Conservation (phyloP, 1,140 invertebrate genomes). For the Berghia stephanieae region DNA sequence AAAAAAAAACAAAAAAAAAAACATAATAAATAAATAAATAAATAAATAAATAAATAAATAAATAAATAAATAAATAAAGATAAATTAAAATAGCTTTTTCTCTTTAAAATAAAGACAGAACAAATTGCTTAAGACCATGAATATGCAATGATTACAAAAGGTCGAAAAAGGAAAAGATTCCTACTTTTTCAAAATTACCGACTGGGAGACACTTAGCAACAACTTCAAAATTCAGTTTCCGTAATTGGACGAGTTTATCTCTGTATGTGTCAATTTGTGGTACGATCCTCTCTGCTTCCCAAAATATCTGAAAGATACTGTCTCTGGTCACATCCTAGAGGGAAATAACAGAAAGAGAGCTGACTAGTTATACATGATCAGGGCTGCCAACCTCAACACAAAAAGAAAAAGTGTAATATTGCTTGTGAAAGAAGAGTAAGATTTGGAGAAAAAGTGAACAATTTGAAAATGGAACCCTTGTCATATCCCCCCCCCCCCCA, state of each 20-base stretch:
- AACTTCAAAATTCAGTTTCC: conserved; percentile 73
- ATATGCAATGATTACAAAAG: too few relatives aligned
- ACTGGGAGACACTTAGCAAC: conserved; percentile 57
- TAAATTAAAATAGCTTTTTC: not conserved
- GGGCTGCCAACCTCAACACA: too few relatives aligned
- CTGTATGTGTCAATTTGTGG: conserved; percentile 79
- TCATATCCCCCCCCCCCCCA: too few relatives aligned
- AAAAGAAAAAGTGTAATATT: not conserved
- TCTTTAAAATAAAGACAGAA: too few relatives aligned
- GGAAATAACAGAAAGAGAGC: not conserved
- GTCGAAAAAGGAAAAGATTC: not conserved
- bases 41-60: conserved; percentile 4
- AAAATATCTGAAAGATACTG: conserved; percentile 75
- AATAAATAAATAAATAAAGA: not conserved
- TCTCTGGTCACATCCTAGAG: conserved; percentile 36
- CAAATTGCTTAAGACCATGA: too few relatives aligned
- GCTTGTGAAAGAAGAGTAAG: too few relatives aligned
- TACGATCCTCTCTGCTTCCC: conserved; percentile 75
- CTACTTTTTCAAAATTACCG: conserved; percentile 51
- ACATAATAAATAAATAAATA: too few relatives aligned
- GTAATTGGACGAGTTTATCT: conserved; percentile 78
- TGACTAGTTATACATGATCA: not conserved
- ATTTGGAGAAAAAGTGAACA: too few relatives aligned
- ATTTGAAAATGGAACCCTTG: too few relatives aligned
- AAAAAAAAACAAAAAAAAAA: too few relatives aligned